Conservation (phyloP, 2,888 invertebrate genomes). For the Drosophila macrothrix region DNA sequence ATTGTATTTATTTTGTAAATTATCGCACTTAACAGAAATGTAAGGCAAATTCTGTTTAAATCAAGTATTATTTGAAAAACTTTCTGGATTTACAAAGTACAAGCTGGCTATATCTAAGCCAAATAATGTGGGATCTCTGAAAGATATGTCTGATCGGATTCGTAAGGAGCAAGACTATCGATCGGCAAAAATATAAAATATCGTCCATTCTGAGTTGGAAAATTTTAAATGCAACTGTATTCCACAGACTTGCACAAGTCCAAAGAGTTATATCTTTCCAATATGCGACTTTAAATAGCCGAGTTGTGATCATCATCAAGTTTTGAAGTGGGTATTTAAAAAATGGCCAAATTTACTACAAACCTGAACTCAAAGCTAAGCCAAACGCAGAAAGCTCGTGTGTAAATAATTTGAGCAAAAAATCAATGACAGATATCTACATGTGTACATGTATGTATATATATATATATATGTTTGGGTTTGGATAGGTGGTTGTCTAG, state of each 20-base stretch:
- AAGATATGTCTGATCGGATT: neutral
- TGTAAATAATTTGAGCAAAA: constrained; percentile 12
- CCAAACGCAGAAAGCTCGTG: neutral
- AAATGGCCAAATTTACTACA: neutral
- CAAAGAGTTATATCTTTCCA: neutral
- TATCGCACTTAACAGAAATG: too few species aligned
- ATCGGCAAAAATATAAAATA: neutral
- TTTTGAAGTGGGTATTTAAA: neutral
- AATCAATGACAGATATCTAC: constrained; percentile 33
- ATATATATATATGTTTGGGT: constrained; percentile 4
- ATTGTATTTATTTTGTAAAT: neutral
- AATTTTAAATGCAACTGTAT: neutral
- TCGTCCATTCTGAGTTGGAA: neutral
- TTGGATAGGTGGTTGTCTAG: constrained; percentile 27
- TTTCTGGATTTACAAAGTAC: too few species aligned
- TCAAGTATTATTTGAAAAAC: too few species aligned
- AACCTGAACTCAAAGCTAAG: neutral
- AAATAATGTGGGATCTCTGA: neutral
- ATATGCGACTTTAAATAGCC: neutral
- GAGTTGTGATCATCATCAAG: neutral
- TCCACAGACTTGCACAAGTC: neutral
- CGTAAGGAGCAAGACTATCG: neutral
- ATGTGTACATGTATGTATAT: neutral
- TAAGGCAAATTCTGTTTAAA: too few species aligned
- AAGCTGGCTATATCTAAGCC: neutral